Evolutionary conservation across 2,113 vertebrate genomes (phyloP).

Genomic region (Nanorana parkeri): DNA sequence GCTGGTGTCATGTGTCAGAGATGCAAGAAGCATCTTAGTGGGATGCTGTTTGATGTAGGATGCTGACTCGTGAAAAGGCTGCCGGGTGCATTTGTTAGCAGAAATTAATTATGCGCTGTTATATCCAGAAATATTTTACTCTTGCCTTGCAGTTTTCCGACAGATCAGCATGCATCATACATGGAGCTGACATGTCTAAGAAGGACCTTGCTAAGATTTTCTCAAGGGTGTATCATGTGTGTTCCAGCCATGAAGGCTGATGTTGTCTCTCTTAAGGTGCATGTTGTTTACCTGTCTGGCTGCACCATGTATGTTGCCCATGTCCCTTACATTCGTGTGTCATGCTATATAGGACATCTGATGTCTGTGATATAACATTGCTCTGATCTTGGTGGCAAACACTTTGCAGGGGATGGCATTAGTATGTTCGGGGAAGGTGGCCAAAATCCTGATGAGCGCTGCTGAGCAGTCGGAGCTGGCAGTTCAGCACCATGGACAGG

Average conservation of each 20-base stretch:
- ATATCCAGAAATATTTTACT: too few relatives aligned
- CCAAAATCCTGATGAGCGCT: background rate
- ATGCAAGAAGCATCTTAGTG: background rate
- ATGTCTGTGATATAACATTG: background rate
- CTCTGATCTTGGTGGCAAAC: background rate
- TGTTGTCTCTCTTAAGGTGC: background rate
- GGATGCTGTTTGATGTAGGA: constrained; percentile 11
- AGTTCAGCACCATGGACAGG: constrained; percentile 32
- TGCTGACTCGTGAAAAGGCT: constrained; percentile 32
- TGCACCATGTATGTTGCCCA: constrained; percentile 1
- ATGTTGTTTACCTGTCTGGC: background rate
- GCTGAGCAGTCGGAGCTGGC: background rate
- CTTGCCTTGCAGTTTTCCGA: too few relatives aligned
- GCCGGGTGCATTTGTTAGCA: background rate
- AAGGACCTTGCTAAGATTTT: too few relatives aligned
- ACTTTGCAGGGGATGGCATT: too few relatives aligned
- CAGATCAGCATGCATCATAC: too few relatives aligned
- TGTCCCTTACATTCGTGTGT: background rate
- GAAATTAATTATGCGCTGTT: too few relatives aligned
- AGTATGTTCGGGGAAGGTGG: background rate
- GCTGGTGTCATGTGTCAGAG: constrained; percentile 5
- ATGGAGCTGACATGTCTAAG: background rate
- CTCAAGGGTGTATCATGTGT: background rate
- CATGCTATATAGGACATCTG: too few relatives aligned
- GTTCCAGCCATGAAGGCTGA: background rate